Evolutionary conservation across 2,888 invertebrate species (phyloP).

Genomic region (Stramonita haemastoma): DNA sequence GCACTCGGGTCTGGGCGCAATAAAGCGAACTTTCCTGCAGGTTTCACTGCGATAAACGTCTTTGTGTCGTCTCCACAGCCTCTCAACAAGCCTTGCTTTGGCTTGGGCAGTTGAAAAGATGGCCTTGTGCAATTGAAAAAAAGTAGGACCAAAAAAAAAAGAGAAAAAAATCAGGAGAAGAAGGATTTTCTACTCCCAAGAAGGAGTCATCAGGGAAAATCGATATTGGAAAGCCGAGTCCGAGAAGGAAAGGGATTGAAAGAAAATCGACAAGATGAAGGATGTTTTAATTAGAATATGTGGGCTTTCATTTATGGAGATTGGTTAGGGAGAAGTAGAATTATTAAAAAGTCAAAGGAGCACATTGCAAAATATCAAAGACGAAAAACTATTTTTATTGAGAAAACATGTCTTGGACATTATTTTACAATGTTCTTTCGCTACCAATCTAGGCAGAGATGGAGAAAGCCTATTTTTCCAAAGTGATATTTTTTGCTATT

Average conservation of each 20-base stretch:
- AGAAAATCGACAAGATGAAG: slow-evolving; percentile 15
- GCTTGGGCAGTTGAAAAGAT: slow-evolving; percentile 14
- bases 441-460: too few relatives aligned
- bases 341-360: background rate
- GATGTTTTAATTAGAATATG: slow-evolving; percentile 23
- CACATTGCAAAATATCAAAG: background rate
- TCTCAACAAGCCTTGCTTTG: background rate
- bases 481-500: background rate
- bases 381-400: background rate
- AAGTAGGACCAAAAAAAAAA: background rate
- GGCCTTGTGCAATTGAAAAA: background rate
- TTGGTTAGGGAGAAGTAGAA: background rate
- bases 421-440: too few relatives aligned
- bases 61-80: background rate
- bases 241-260: background rate
- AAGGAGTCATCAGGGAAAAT: slow-evolving; percentile 19
- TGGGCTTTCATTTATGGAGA: background rate
- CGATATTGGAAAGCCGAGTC: slow-evolving; percentile 13
- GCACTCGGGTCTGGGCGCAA: background rate
- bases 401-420: background rate
- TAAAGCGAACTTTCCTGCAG: slow-evolving; percentile 20
- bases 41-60: slow-evolving; percentile 8
- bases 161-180: background rate
- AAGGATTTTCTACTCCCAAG: background rate
- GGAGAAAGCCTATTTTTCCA: background rate